Evolutionary conservation across 2,113 vertebrate species (phyloP).

Genomic region (Penelope pileata): DNA sequence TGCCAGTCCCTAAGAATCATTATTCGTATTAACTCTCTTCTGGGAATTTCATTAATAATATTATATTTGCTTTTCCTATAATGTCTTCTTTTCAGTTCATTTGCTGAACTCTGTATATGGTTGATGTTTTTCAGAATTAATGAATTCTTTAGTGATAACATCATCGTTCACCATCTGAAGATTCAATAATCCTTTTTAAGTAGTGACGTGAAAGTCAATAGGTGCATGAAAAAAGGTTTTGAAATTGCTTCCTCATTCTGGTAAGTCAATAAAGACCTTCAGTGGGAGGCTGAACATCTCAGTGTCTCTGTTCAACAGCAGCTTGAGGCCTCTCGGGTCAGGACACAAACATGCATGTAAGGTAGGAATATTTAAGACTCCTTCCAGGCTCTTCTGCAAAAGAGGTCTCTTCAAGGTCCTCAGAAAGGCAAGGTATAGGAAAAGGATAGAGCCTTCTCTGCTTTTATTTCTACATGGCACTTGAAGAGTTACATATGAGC

Average conservation of each 20-base stretch:
- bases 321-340: background rate
- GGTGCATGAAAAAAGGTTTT: background rate
- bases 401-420: background rate
- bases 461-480: background rate
- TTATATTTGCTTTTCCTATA: background rate
- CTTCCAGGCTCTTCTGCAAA: background rate
- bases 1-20: background rate
- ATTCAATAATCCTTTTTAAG: constrained; percentile 25
- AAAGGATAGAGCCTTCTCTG: background rate
- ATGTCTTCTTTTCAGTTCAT: background rate
- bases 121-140: constrained; percentile 16
- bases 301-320: background rate
- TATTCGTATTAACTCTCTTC: background rate
- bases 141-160: background rate
- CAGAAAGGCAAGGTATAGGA: background rate
- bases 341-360: accelerated
- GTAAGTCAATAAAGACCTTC: background rate
- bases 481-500: background rate
- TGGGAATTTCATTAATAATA: background rate
- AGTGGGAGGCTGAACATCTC: background rate
- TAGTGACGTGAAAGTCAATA: constrained; percentile 26
- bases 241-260: constrained; percentile 20
- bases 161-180: constrained; percentile 18
- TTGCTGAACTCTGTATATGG: background rate
- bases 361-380: background rate